Conservation (phyloP, 2,113 vertebrate genomes). For the Capra hircus region DNA sequence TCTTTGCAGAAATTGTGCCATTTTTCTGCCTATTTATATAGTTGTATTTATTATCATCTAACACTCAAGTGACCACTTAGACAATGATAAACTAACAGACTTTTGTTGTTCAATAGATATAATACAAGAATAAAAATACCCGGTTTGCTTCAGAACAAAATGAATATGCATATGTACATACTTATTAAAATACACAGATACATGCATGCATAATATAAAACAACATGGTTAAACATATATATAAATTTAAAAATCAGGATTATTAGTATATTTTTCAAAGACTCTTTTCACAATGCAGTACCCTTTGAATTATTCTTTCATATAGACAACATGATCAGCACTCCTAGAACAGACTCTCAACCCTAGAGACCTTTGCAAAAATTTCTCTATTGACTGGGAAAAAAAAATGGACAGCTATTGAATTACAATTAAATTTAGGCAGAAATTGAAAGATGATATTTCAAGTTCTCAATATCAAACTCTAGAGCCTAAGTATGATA, state of each 20-base stretch:
- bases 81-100: neutral
- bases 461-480: constrained; percentile 53
- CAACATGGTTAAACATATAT: neutral
- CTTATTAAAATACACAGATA: neutral
- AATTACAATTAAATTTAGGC: constrained; percentile 60
- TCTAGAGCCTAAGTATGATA: constrained; percentile 52
- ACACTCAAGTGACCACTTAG: neutral
- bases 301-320: neutral
- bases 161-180: neutral
- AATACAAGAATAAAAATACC: neutral
- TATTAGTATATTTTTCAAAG: neutral
- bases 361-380: constrained; percentile 43
- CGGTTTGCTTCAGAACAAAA: neutral
- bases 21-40: neutral
- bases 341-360: neutral
- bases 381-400: constrained; percentile 27
- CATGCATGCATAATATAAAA: neutral
- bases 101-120: neutral
- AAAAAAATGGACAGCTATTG: constrained; percentile 23
- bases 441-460: constrained; percentile 59
- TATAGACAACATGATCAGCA: neutral
- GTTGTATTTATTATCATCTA: neutral
- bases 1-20: neutral
- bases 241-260: neutral
- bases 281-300: neutral